A percentile compares a stretch with the other conserved stretches of the same genome.
phyloP scores from a whole-genome alignment of 2,888 invertebrate species.

The Molanna angustata region DNA sequence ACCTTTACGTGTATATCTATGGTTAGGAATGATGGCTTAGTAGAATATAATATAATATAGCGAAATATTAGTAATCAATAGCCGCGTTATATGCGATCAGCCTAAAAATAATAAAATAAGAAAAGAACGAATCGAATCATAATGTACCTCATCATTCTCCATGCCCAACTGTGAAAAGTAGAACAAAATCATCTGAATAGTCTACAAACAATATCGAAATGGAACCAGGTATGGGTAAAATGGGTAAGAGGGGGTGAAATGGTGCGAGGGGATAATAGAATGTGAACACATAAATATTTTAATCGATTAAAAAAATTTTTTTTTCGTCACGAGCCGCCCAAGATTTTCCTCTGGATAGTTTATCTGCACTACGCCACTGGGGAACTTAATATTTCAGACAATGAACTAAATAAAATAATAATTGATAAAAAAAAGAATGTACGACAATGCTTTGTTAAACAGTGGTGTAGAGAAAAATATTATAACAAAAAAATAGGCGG shows the following conservation, averaged over 20 bases:
- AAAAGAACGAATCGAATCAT: slow-evolving; percentile 32
- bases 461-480: too few relatives aligned
- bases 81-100: slow-evolving; percentile 13
- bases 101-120: slow-evolving; percentile 1
- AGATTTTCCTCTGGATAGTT: slow-evolving; percentile 4
- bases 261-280: too few relatives aligned
- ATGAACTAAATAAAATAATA: neutral
- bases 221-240: too few relatives aligned
- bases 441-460: too few relatives aligned
- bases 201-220: too few relatives aligned
- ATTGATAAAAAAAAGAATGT: neutral
- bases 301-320: neutral
- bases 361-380: slow-evolving; percentile 1
- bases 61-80: neutral
- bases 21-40: too few relatives aligned
- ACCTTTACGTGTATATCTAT: too few relatives aligned
- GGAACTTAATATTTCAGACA: neutral
- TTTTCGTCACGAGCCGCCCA: slow-evolving; percentile 4
- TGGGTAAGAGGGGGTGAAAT: too few relatives aligned
- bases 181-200: slow-evolving; percentile 30
- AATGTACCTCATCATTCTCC: slow-evolving; percentile 86
- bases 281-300: too few relatives aligned
- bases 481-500: slow-evolving; percentile 2
- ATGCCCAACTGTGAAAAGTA: slow-evolving; percentile 83
- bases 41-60: too few relatives aligned